Conservation (phyloP, 2,888 invertebrate genomes). For the Erpobdella octoculata region DNA sequence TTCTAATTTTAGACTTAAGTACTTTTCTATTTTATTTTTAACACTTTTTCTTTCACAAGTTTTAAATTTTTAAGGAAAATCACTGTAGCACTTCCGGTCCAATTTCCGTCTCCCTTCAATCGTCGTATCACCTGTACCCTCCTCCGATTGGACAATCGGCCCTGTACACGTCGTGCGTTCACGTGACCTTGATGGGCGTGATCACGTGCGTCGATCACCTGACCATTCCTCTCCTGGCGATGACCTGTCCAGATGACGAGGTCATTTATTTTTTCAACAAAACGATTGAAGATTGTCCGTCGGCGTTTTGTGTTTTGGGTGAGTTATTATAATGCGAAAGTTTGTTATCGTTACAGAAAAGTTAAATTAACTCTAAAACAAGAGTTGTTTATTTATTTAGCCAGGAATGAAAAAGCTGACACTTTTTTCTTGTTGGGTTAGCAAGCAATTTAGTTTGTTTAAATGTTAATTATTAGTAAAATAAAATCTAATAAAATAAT, state of each 20-base stretch:
- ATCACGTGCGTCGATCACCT: slow-evolving; percentile 17
- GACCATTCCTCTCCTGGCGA: slow-evolving; percentile 16
- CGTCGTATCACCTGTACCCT: neutral
- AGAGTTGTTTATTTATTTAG: neutral
- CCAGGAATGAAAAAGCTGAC: slow-evolving; percentile 7
- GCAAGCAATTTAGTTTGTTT: neutral
- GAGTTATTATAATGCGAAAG: neutral
- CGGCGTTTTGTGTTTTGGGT: slow-evolving; percentile 22
- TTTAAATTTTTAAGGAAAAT: slow-evolving; percentile 8
- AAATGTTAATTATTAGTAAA: neutral
- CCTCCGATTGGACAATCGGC: slow-evolving; percentile 15
- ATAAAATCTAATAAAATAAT: neutral
- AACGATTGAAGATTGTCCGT: slow-evolving; percentile 6
- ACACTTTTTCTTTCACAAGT: neutral
- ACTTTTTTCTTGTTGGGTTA: slow-evolving; percentile 12
- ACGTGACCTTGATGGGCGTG: slow-evolving; percentile 19
- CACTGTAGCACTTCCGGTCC: slow-evolving; percentile 24
- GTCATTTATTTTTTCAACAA: slow-evolving; percentile 15
- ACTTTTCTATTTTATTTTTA: neutral
- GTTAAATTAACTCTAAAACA: too few relatives aligned
- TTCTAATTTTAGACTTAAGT: neutral
- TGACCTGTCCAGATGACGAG: slow-evolving; percentile 21
- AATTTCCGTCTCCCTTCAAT: slow-evolving; percentile 9
- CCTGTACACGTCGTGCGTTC: slow-evolving; percentile 17
- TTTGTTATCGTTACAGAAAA: too few relatives aligned